These are phyloP conservation scores for Excalfactoria chinensis DNA, from an alignment of 2,113 vertebrate genomes.

Conservation along the genomic window DNA sequence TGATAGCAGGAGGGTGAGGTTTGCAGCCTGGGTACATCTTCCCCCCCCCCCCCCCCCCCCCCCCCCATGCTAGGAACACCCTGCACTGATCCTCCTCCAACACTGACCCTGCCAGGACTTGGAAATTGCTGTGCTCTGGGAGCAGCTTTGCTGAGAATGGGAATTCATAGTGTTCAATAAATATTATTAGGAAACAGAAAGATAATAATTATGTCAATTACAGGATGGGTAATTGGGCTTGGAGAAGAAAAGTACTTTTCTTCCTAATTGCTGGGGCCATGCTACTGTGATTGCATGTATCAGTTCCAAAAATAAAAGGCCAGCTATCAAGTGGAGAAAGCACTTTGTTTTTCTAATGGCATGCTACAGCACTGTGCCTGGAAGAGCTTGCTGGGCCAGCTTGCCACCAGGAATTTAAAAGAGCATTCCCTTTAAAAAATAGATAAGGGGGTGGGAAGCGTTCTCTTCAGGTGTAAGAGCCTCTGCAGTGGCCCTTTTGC, in stretches of 20 bases:
- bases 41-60: too few species aligned
- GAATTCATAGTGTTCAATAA: constrained; percentile 57
- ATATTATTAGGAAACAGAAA: constrained; percentile 43
- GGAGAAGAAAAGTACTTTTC: constrained; percentile 55
- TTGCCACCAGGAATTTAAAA: background rate
- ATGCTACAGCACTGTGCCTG: background rate
- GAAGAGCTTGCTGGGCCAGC: rapidly evolving
- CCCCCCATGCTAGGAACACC: too few species aligned
- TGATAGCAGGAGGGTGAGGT: background rate
- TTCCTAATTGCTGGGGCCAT: constrained; percentile 48
- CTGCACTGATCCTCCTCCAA: constrained; percentile 28
- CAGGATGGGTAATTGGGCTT: constrained; percentile 44
- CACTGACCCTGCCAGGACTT: background rate
- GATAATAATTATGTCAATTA: constrained; percentile 53
- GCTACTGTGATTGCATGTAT: constrained; percentile 25
- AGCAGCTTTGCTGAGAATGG: background rate
- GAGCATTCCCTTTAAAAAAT: background rate
- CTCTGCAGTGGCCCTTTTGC: rapidly evolving
- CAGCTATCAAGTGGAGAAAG: constrained; percentile 11
- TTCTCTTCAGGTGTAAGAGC: background rate
- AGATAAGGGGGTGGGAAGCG: background rate
- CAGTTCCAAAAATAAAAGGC: constrained; percentile 25
- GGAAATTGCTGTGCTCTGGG: constrained; percentile 31
- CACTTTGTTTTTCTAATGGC: background rate
- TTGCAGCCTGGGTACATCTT: background rate